phyloP scores from a whole-genome alignment of 2,888 invertebrate species.

The Mythimna ferrago region DNA sequence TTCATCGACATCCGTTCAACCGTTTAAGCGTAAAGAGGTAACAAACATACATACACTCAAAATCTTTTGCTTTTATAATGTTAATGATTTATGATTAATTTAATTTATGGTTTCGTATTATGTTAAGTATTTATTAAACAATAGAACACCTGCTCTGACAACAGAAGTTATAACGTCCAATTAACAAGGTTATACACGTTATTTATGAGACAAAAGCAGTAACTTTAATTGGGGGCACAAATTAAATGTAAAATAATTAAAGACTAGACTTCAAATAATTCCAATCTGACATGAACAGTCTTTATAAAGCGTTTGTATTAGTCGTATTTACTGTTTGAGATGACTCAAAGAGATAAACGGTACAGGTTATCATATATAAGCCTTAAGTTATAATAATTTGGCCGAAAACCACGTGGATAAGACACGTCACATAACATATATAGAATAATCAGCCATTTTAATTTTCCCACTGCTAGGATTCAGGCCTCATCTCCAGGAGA shows the following conservation, averaged over 20 bases:
- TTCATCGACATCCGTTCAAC: too few relatives aligned
- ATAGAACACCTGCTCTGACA: background rate
- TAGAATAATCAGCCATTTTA: too few relatives aligned
- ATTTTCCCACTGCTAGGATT: too few relatives aligned
- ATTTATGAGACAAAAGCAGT: background rate
- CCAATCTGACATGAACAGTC: background rate
- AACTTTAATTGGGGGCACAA: background rate
- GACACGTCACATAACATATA: background rate
- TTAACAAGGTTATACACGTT: background rate
- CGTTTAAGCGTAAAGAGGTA: too few relatives aligned
- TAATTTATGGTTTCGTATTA: background rate
- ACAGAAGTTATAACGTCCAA: background rate
- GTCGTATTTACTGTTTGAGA: background rate
- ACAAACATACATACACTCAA: too few relatives aligned
- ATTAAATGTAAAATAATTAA: background rate
- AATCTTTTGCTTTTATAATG: too few relatives aligned
- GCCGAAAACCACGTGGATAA: background rate
- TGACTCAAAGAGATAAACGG: background rate
- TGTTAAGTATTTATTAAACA: background rate
- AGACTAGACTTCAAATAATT: background rate
- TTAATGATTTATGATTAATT: background rate
- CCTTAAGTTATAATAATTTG: conserved; percentile 8
- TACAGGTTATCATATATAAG: conserved; percentile 29
- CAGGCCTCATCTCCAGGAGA: too few relatives aligned
- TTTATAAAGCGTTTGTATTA: background rate